A percentile compares a stretch with the other conserved stretches of the same genome.
phyloP scores from a whole-genome alignment of 2,888 invertebrate species.

The Kryphioiulus occultus region DNA sequence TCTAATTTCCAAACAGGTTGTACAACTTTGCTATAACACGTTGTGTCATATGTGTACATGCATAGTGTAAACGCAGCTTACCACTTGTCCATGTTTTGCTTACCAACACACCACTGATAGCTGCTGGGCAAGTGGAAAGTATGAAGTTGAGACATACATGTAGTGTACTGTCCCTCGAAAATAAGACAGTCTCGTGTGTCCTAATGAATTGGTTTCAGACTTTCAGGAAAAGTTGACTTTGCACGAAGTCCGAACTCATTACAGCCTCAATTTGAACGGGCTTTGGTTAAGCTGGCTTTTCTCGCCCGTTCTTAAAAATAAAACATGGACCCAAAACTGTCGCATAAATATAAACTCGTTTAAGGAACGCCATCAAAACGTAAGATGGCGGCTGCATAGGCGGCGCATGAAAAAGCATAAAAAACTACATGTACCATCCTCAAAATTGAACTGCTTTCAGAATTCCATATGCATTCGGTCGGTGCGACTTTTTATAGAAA shows the following conservation, averaged over 20 bases:
- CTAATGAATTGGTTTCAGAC: background rate
- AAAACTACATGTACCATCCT: background rate
- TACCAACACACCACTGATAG: too few species aligned
- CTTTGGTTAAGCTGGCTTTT: background rate
- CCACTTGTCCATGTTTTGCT: too few species aligned
- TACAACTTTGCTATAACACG: too few species aligned
- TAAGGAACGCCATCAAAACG: slow-evolving; percentile 17
- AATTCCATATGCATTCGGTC: slow-evolving; percentile 13
- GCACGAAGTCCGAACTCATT: background rate
- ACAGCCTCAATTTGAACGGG: background rate
- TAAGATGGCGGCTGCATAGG: background rate
- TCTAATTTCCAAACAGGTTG: too few species aligned
- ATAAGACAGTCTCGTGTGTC: background rate
- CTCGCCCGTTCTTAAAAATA: background rate
- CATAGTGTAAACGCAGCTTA: too few species aligned
- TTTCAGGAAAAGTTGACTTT: background rate
- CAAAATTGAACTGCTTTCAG: slow-evolving; percentile 30
- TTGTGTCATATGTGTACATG: too few species aligned
- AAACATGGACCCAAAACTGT: background rate
- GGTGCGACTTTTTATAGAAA: background rate
- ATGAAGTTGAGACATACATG: too few species aligned
- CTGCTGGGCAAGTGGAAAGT: too few species aligned
- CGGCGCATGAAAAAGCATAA: slow-evolving; percentile 28
- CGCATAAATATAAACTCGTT: slow-evolving; percentile 32
- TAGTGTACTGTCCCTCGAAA: background rate